Base-by-base conservation (phyloP, 23 tunicate species). In the Ascidia mentula region DNA sequence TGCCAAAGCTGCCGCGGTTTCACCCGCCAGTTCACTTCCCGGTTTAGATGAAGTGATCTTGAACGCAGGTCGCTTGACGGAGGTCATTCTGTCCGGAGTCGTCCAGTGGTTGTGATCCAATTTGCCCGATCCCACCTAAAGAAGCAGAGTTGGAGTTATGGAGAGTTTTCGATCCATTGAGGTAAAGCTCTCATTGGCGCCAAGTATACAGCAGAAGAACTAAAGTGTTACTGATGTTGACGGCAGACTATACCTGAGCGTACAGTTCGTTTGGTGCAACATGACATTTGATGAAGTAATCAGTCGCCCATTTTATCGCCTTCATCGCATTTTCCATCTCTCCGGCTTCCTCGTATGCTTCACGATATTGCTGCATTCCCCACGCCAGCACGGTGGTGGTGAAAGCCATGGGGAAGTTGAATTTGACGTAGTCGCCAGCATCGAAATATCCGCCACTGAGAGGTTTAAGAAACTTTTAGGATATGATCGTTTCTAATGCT, bases 371-470 rank as follows among this genome's bases (percentile, higher is more conserved):
- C 26, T 84, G 81, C 7, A 84, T 18, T 0, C 97, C 89, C 99
- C 99, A 96, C 8, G 94, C 73, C 15, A 96, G 69, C 42, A 96
- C 92, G 0, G 99, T 96, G 0, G 99, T 91, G 39, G 97, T 82
- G 61, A 75, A 96, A 0, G 99, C 99, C 99, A 96, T 96, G 22
- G 99, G 99, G 40, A 96, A 88, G 82, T 92, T 92, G 40, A 92
- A 96, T 40, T 96, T 96, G 0, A 96, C 82, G 74, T 88, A 92
- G 73, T 89, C 97, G 24, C 93, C 97, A 8, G 89, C 96, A 69
- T 87, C 85, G 81, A 87, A 96, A 77, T 89, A 96, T 72, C 99
- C 99, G 4, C 99, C 99, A 35, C 95, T 89, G 40, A 36, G 72
- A 34, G 36, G 40, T 6, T 45, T 31, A n/a, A 69, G 28, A n/a